A percentile compares a stretch with the other conserved stretches of the same genome.
These are phyloP conservation scores for Eufriesea mexicana DNA, from an alignment of 1,140 invertebrate species.

Conservation along the genomic window DNA sequence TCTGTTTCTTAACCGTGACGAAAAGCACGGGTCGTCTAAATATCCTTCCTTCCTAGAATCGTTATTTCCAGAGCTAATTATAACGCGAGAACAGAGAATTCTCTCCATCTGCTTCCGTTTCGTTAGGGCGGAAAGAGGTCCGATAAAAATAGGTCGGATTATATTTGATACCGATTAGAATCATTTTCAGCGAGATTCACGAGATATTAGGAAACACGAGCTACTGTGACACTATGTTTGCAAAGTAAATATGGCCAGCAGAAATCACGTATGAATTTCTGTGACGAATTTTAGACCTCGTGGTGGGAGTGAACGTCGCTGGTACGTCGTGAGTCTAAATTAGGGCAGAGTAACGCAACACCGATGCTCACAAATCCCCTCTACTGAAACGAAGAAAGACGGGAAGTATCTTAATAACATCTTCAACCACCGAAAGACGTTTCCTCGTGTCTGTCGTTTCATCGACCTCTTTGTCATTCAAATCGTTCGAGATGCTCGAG, in stretches of 20 bases:
- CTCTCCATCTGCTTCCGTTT: background rate
- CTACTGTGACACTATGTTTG: background rate
- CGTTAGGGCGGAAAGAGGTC: background rate
- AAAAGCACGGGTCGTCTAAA: background rate
- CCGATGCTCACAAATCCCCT: conserved; percentile 70
- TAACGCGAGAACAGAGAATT: no score
- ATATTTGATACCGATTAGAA: background rate
- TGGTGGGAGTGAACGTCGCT: conserved; percentile 65
- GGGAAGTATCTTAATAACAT: conserved; percentile 56
- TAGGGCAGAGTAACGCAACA: conserved; percentile 83
- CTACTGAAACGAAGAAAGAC: conserved; percentile 48
- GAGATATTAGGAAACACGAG: background rate
- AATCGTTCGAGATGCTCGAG: conserved; percentile 3
- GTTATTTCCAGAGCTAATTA: background rate
- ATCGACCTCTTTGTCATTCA: conserved; percentile 21
- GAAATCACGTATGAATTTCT: conserved; percentile 71
- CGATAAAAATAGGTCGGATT: background rate
- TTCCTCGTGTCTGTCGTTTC: conserved; percentile 28
- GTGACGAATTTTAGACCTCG: conserved; percentile 65
- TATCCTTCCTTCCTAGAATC: background rate
- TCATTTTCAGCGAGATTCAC: background rate
- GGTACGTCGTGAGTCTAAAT: conserved; percentile 80
- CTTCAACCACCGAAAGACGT: conserved; percentile 24
- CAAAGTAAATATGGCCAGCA: conserved; percentile 7
- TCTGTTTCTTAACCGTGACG: background rate